Evolutionary conservation across 2,113 vertebrate genomes (phyloP), one percentile per base, ranked within the genome.

Genomic region (Nesogale talazaci): DNA sequence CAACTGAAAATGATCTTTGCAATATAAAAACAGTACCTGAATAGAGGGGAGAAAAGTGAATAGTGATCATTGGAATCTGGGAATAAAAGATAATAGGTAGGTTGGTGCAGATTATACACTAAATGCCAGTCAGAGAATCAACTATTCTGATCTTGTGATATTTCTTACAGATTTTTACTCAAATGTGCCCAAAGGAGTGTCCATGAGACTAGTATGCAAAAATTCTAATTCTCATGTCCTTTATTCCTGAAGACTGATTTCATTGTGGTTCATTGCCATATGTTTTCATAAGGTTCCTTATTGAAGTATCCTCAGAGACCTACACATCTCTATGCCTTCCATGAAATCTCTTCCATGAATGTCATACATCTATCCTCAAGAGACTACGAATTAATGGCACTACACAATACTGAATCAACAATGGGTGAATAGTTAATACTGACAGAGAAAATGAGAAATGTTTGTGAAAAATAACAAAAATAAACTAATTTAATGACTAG

Each of bases 381-480:
- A 80, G 19, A 46, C 6, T 5, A 31, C 25, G 81, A 61, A 88
- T 67, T 91, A 91, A 27, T 31, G 12, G 11, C 27, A 29, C 56
- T 22, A 31, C 5, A 75, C 4, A 83, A 2, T 4, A 92, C 1
- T 57, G 67, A 82, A 52, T 10, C 5, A 69, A 8, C 2, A 36
- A 12, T 10, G 36, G 4, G 42, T 61, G 36, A 84, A 83, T 10
- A 89, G 20, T 25, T 69, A 91, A 34, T 31, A 10, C 3, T 38
- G 36, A 61, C 19, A 34, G 7, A 8, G n/a, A 38, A 86, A 7
- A 52, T 52, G 34, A 77, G 61, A 90, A 75, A 63, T 36, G 6
- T 70, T 69, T 77, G 46, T 7, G 22, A 17, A 57, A 94, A 83
- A 17, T 81, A 92, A 83, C 57, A 78, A 52, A 70, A 89, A 95